Conservation (phyloP, 2,888 invertebrate species). For the Trachelus iudaicus region DNA sequence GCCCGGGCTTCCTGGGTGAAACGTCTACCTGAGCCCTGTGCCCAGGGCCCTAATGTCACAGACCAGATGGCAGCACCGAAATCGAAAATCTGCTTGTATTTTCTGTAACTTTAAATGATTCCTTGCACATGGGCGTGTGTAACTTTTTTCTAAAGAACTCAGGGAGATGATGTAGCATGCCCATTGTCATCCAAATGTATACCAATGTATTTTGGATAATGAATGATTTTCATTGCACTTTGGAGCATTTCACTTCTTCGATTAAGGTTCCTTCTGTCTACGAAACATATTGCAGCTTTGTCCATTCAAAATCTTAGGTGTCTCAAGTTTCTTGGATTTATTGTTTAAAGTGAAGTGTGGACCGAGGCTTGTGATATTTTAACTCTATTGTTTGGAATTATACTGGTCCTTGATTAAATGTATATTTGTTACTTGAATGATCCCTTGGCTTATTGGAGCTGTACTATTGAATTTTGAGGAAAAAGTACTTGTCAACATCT, state of each 20-base stretch:
- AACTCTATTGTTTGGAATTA: background rate
- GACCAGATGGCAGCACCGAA: slow-evolving; percentile 62
- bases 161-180: background rate
- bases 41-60: slow-evolving; percentile 55
- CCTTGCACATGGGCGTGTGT: background rate
- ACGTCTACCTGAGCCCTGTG: background rate
- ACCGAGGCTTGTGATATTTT: background rate
- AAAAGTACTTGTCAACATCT: background rate
- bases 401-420: background rate
- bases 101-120: slow-evolving; percentile 10
- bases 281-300: slow-evolving; percentile 23
- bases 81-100: slow-evolving; percentile 45
- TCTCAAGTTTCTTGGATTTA: background rate
- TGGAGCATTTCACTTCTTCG: background rate
- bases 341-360: background rate
- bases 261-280: background rate
- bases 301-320: background rate
- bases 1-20: background rate
- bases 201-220: background rate
- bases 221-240: background rate
- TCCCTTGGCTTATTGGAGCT: background rate
- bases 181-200: background rate
- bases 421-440: background rate
- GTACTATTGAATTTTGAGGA: background rate
- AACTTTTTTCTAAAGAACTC: background rate